These are phyloP conservation scores for Euplexia lucipara DNA, from an alignment of 2,888 invertebrate species.

Conservation along the genomic window DNA sequence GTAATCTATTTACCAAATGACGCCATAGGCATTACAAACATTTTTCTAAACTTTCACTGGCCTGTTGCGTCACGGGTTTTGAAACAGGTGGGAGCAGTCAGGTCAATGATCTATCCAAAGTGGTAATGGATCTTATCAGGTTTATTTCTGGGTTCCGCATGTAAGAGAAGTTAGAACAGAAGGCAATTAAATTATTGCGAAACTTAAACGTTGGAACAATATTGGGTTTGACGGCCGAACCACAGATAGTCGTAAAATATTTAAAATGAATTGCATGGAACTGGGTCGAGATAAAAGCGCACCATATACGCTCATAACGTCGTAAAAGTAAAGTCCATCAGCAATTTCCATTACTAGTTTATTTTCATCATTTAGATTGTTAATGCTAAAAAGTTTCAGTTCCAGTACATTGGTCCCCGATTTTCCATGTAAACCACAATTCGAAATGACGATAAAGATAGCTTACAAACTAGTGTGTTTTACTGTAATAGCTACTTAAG, in stretches of 20 bases:
- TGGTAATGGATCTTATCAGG: constrained; percentile 22
- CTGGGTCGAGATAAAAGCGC: background rate
- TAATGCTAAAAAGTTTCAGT: background rate
- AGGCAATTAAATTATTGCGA: background rate
- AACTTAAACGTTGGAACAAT: background rate
- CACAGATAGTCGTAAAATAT: background rate
- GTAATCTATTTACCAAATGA: constrained; percentile 54
- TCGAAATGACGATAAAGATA: constrained; percentile 13
- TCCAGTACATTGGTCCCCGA: background rate
- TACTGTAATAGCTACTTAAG: constrained; percentile 27
- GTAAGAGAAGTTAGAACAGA: background rate
- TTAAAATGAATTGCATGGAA: background rate
- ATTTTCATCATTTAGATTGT: background rate
- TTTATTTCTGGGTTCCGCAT: constrained; percentile 24
- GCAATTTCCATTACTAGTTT: background rate
- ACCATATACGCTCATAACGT: background rate
- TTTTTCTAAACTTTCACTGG: constrained; percentile 74
- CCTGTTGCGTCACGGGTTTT: constrained; percentile 63
- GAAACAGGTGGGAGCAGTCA: constrained; percentile 35
- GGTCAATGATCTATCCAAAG: constrained; percentile 54
- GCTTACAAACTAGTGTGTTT: constrained; percentile 29
- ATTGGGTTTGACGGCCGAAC: no score
- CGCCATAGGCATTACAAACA: constrained; percentile 54
- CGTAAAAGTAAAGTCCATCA: background rate
- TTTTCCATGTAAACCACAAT: constrained; percentile 11